phyloP scores from a whole-genome alignment of 2,888 invertebrate species.

The Sphaerophoria rueppellii region DNA sequence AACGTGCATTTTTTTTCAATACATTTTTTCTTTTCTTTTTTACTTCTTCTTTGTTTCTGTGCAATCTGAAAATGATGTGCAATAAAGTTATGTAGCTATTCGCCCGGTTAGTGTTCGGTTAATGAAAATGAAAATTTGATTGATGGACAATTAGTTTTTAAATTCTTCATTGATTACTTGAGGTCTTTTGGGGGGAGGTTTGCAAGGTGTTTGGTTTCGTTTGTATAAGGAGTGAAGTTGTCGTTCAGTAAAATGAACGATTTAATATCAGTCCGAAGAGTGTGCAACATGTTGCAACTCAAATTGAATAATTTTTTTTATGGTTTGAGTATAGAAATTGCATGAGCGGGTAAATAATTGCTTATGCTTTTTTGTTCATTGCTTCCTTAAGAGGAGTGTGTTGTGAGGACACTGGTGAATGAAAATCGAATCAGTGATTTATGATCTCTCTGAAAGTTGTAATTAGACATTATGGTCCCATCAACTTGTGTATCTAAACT shows the following conservation, averaged over 20 bases:
- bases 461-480: slow-evolving; percentile 41
- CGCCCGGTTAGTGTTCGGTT: slow-evolving; percentile 4
- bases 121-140: slow-evolving; percentile 57
- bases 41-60: background rate
- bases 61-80: slow-evolving; percentile 30
- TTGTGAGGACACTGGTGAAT: slow-evolving; percentile 29
- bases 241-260: slow-evolving; percentile 9
- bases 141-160: slow-evolving; percentile 52
- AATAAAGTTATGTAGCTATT: slow-evolving; percentile 18
- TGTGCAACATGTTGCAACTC: slow-evolving; percentile 40
- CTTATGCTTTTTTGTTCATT: background rate
- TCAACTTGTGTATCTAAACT: background rate
- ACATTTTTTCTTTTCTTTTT: background rate
- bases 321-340: slow-evolving; percentile 6
- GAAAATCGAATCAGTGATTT: slow-evolving; percentile 56
- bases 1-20: too few species aligned
- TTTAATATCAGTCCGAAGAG: background rate
- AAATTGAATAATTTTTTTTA: slow-evolving; percentile 1
- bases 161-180: slow-evolving; percentile 55
- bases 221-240: slow-evolving; percentile 26
- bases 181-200: slow-evolving; percentile 42
- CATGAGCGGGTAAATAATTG: slow-evolving; percentile 39
- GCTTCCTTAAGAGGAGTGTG: background rate
- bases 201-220: background rate
- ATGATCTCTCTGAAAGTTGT: slow-evolving; percentile 38